Conservation (phyloP, 1,140 invertebrate species). For the Trichoplusia ni region DNA sequence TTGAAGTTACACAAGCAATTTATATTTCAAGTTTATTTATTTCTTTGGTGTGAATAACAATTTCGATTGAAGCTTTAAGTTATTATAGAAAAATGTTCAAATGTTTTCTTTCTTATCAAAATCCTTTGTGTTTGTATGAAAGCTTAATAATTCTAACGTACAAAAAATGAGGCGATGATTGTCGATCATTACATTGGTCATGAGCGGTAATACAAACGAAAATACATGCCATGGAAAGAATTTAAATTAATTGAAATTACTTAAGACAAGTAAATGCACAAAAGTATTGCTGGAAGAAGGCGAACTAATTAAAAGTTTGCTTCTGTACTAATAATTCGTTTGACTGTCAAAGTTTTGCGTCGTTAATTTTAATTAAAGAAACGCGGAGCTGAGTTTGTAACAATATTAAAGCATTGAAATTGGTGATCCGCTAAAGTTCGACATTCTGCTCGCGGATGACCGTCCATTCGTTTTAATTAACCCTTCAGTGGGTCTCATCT, state of each 20-base stretch:
- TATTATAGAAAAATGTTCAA: constrained; percentile 6
- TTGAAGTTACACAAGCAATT: constrained; percentile 28
- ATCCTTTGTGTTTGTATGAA: constrained; percentile 7
- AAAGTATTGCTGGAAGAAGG: constrained; percentile 72
- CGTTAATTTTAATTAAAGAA: constrained; percentile 82
- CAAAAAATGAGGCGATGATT: constrained; percentile 36
- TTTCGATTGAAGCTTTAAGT: constrained; percentile 33
- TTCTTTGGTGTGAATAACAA: constrained; percentile 30
- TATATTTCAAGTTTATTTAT: constrained; percentile 28
- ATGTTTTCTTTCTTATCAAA: constrained; percentile 13
- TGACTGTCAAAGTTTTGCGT: constrained; percentile 79
- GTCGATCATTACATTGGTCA: constrained; percentile 5
- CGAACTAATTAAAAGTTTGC: constrained; percentile 79
- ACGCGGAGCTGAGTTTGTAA: constrained; percentile 73
- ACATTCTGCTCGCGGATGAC: constrained; percentile 71
- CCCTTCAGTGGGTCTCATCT: constrained; percentile 66
- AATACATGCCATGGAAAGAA: constrained; percentile 41
- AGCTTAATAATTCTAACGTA: constrained; percentile 5
- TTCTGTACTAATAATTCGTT: constrained; percentile 81
- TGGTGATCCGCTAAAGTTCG: constrained; percentile 80
- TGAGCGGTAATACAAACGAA: not conserved
- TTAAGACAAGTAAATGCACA: constrained; percentile 68
- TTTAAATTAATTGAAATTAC: constrained; percentile 70
- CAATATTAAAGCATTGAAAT: constrained; percentile 80
- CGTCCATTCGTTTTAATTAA: constrained; percentile 79